Evolutionary conservation across 2,113 vertebrate genomes (phyloP).

Genomic region (Sciurus niger): DNA sequence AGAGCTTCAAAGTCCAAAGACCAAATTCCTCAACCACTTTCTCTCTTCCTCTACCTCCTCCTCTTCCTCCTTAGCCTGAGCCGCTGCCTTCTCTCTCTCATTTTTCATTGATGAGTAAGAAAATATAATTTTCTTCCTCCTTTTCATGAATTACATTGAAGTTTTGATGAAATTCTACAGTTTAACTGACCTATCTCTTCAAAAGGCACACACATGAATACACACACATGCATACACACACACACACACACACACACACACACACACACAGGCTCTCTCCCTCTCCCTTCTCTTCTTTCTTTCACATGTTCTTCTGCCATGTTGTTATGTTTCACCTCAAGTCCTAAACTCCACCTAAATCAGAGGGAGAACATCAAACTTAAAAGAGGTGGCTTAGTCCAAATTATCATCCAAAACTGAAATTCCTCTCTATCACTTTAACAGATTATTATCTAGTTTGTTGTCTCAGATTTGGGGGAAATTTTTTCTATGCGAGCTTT

Average conservation of each 20-base stretch:
- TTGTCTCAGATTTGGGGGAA: neutral
- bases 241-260: neutral
- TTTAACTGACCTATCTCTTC: neutral
- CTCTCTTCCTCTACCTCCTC: neutral
- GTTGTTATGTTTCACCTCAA: no score
- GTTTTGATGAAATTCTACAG: neutral
- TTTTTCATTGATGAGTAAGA: neutral
- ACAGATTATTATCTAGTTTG: neutral
- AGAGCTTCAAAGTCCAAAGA: neutral
- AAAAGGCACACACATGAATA: neutral
- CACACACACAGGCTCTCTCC: no score
- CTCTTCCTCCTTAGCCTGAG: neutral
- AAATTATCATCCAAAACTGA: conserved; percentile 7
- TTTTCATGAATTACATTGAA: conserved; percentile 3
- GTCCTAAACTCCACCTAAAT: neutral
- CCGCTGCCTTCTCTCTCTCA: neutral
- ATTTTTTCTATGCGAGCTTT: neutral
- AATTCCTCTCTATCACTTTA: neutral
- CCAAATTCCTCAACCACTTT: neutral
- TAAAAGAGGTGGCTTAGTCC: neutral
- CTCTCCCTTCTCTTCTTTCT: no score
- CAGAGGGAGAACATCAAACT: neutral
- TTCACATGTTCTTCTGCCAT: no score
- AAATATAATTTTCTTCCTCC: neutral
- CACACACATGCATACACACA: neutral